Evolutionary conservation across 2,888 invertebrate genomes (phyloP).

Genomic region (Xylota sylvarum): DNA sequence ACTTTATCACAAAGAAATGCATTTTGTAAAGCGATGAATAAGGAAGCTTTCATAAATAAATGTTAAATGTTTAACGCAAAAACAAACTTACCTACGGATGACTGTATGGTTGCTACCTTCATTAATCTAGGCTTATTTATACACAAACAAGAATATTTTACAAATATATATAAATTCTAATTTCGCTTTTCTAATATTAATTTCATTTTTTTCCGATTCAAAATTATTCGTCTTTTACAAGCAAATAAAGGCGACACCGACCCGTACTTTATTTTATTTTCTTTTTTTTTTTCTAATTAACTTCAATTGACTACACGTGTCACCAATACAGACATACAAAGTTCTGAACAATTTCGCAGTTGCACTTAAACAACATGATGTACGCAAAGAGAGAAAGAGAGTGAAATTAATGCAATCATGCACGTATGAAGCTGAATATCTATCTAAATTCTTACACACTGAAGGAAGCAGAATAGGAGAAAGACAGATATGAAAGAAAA

Average conservation of each 20-base stretch:
- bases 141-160: too few relatives aligned
- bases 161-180: too few relatives aligned
- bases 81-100: too few relatives aligned
- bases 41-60: too few relatives aligned
- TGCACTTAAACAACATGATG: conserved; percentile 3
- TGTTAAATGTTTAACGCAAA: too few relatives aligned
- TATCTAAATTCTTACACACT: conserved; percentile 8
- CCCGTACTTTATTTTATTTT: neutral
- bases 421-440: conserved; percentile 26
- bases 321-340: conserved; percentile 23
- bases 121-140: too few relatives aligned
- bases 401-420: conserved; percentile 19
- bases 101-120: too few relatives aligned
- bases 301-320: conserved; percentile 56
- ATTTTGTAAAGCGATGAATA: too few relatives aligned
- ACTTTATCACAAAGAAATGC: too few relatives aligned
- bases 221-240: neutral
- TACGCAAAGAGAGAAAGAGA: conserved; percentile 23
- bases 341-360: conserved; percentile 11
- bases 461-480: conserved; percentile 17
- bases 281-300: conserved; percentile 10
- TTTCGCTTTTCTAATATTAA: too few relatives aligned
- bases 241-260: neutral
- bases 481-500: conserved; percentile 28
- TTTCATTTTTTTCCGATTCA: too few relatives aligned